Conservation (phyloP, 2,888 invertebrate species). For the Eristalinus aeneus region DNA sequence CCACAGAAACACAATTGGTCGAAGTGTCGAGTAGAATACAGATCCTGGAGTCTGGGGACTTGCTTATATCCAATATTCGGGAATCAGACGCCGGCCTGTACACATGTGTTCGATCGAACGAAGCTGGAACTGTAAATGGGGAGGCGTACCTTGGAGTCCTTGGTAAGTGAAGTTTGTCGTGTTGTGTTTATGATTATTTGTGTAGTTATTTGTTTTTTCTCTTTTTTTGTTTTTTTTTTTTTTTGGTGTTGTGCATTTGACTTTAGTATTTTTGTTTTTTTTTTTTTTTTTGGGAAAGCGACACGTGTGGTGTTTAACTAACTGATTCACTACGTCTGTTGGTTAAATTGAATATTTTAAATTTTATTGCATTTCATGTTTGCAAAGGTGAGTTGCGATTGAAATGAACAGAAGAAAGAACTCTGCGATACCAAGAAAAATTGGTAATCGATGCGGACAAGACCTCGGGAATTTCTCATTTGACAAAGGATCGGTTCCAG, state of each 20-base stretch:
- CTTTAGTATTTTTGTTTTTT: neutral
- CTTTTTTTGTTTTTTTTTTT: constrained; percentile 3
- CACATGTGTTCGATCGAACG: constrained; percentile 93
- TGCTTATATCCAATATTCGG: constrained; percentile 92
- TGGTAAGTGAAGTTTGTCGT: constrained; percentile 82
- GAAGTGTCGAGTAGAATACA: constrained; percentile 89
- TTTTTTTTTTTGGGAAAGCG: neutral
- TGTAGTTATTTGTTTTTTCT: constrained; percentile 2
- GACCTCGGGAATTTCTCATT: too few relatives aligned
- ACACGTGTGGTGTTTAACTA: neutral
- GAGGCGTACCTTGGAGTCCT: constrained; percentile 91
- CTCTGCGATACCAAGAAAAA: too few relatives aligned
- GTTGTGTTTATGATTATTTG: neutral
- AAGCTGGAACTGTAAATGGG: constrained; percentile 92
- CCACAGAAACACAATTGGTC: constrained; percentile 83
- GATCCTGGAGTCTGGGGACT: constrained; percentile 91
- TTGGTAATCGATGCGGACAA: too few relatives aligned
- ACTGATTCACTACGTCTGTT: neutral
- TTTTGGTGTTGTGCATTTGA: constrained; percentile 4
- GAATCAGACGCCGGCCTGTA: constrained; percentile 93
- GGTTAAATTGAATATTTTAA: neutral
- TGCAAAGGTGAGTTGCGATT: too few relatives aligned
- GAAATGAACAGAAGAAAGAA: too few relatives aligned
- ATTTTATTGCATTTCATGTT: neutral
- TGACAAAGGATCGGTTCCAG: too few relatives aligned